A percentile compares a stretch with the other conserved stretches of the same genome.
phyloP scores from a whole-genome alignment of 2,113 vertebrate species.

The Syngnathus typhle region DNA sequence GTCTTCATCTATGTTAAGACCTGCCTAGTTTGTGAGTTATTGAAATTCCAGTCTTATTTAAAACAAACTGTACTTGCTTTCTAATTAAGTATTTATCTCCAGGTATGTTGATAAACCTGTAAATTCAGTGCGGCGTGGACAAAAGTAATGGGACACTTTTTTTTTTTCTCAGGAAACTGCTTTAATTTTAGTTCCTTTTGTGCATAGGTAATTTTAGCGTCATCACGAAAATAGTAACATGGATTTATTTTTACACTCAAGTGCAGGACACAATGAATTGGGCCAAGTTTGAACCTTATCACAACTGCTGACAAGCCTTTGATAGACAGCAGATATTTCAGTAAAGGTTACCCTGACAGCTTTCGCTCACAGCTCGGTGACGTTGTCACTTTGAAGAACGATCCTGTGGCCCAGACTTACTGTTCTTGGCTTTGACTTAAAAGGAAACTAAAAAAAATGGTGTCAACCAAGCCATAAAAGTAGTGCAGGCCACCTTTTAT shows the following conservation, averaged over 20 bases:
- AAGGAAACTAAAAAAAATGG: constrained; percentile 25
- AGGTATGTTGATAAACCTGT: constrained; percentile 4
- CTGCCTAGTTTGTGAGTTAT: constrained; percentile 2
- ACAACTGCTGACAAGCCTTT: constrained; percentile 44
- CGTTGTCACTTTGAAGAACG: constrained; percentile 4
- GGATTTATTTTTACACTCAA: not conserved
- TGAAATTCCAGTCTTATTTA: constrained; percentile 7
- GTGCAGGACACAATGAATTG: not conserved
- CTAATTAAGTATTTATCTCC: constrained; percentile 4
- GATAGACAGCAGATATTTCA: constrained; percentile 35
- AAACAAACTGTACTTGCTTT: not conserved
- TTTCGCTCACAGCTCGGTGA: constrained; percentile 23
- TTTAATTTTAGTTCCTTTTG: too few relatives aligned
- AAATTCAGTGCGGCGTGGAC: not conserved
- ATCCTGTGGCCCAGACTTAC: constrained; percentile 5
- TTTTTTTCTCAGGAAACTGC: too few relatives aligned
- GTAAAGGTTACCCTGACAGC: constrained; percentile 51
- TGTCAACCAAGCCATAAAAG: not conserved
- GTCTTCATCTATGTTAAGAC: constrained; percentile 8
- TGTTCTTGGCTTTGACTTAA: constrained; percentile 37
- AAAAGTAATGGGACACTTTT: not conserved
- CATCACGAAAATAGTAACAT: too few relatives aligned
- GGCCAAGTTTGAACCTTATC: constrained; percentile 39
- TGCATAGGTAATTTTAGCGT: too few relatives aligned
- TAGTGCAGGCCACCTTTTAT: not conserved